Percentiles rank a stretch among this genome's conserved stretches.
Evolutionary conservation across 2,113 vertebrate genomes (phyloP).

Genomic region (Bujurquina vittata): DNA sequence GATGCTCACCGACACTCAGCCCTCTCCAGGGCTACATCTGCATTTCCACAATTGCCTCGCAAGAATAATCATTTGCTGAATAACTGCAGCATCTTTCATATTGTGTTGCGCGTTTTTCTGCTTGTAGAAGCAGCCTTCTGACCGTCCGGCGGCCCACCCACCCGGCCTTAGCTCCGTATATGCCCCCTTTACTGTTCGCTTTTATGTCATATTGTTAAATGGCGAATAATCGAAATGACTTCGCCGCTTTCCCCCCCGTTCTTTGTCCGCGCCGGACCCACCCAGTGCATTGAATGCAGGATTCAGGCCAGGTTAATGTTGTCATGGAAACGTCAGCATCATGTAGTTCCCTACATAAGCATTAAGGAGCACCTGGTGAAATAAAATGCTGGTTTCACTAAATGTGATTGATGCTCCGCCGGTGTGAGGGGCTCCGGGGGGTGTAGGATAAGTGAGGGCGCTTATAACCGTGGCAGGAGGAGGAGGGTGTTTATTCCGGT

Average conservation of each 20-base stretch:
- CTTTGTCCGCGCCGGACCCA: conserved; percentile 61
- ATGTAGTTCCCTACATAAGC: conserved; percentile 21
- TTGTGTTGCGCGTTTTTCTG: neutral
- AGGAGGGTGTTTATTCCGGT: conserved; percentile 68
- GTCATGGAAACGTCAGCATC: conserved; percentile 79
- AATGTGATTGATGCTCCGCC: conserved; percentile 9
- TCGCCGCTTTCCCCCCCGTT: neutral
- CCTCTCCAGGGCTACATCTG: conserved; percentile 8
- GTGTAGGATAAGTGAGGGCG: conserved; percentile 19
- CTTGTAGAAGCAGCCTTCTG: neutral
- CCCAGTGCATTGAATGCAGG: conserved; percentile 46
- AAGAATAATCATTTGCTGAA: neutral
- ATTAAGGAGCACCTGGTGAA: conserved; percentile 7
- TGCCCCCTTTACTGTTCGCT: conserved; percentile 7
- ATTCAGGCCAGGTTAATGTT: conserved; percentile 57
- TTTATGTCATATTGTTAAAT: neutral
- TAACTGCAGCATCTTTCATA: neutral
- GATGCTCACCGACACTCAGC: conserved; percentile 48
- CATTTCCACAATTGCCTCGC: neutral
- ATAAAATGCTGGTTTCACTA: neutral
- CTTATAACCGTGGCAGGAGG: conserved; percentile 27
- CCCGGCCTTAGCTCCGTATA: conserved; percentile 29
- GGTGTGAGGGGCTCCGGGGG: conserved; percentile 20
- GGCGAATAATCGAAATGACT: neutral
- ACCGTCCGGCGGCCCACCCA: conserved; percentile 34